Base-by-base conservation (phyloP, 1,140 invertebrate species). In the Grapholita molesta region DNA sequence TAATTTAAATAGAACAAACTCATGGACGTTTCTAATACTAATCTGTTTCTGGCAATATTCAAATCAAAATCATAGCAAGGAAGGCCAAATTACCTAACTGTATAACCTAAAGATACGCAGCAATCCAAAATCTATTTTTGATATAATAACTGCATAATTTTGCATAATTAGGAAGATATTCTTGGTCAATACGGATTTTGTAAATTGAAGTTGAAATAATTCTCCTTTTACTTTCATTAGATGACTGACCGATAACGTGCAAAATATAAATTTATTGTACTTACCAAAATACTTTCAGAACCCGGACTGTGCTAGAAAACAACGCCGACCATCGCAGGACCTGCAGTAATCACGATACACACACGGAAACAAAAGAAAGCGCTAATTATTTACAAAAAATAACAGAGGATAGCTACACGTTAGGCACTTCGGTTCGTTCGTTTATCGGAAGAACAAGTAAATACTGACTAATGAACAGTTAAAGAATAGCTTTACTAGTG, bases 271-370 rank as follows among this genome's bases (percentile, higher is more conserved):
- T 15, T n/a, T 7, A 18, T 23, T 25, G 23, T 65, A 86, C 89
- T 91, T 69, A 91, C 89, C 89, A 91, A 91, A 89, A 82, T 79
- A 73, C 77, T 89, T 76, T 84, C 80, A 25, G 67, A 66, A 57
- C 82, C 86, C 80, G 81, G 82, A 80, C 82, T 71, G 88, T 90
- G 89, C 89, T 91, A 91, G 89, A 91, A 91, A 91, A 91, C 89
- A 85, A 83, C 86, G 79, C 89, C 86, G 80, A 87, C 80, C 89
- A 91, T 91, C 68, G 80, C 89, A 87, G 79, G 71, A 77, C 72
- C 70, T 76, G 81, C 73, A 77, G 76, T 79, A 84, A 78, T 80
- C 84, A 83, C 82, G 76, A 81, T 79, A 82, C 78, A 82, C 80
- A 81, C 68, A 77, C 73, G 65, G 84, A 72, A 80, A 82, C 74